A percentile compares a stretch with the other conserved stretches of the same genome.
phyloP scores from a whole-genome alignment of 92 coral and sea anemone species.

The Umimayanthus kanabou region DNA sequence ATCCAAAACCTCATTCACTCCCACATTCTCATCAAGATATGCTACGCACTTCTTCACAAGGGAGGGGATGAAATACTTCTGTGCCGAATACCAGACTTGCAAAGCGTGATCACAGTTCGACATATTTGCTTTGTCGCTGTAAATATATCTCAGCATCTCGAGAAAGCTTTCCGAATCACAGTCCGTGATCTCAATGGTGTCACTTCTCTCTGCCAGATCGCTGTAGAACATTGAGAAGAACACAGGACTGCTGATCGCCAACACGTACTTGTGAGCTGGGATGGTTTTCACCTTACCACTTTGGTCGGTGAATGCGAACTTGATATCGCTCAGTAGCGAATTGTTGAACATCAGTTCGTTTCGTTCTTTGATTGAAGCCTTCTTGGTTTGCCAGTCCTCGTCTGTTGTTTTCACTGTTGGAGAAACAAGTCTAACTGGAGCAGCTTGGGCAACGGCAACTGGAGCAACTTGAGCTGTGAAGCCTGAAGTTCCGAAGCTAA shows the following conservation, averaged over 20 bases:
- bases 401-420: not conserved
- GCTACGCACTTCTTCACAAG: conserved; percentile 1
- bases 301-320: conserved; percentile 6
- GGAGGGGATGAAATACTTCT: conserved; percentile 31
- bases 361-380: not conserved
- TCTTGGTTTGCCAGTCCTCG: conserved; percentile 27
- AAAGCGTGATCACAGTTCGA: not conserved
- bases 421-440: too few relatives aligned
- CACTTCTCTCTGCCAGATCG: conserved; percentile 21
- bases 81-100: conserved; percentile 9
- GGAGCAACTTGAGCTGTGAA: too few relatives aligned
- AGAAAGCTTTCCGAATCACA: conserved; percentile 22
- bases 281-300: conserved; percentile 17
- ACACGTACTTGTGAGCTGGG: conserved; percentile 26
- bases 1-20: conserved; percentile 5
- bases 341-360: conserved; percentile 7
- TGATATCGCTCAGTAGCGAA: conserved; percentile 23
- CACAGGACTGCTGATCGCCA: conserved; percentile 35
- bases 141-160: conserved; percentile 19
- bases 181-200: conserved; percentile 19
- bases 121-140: not conserved
- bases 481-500: too few relatives aligned
- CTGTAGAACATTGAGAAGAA: conserved; percentile 33
- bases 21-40: conserved; percentile 4
- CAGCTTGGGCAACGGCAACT: too few relatives aligned